Base-by-base conservation (phyloP, 2,888 invertebrate species). In the Ischnura elegans region DNA sequence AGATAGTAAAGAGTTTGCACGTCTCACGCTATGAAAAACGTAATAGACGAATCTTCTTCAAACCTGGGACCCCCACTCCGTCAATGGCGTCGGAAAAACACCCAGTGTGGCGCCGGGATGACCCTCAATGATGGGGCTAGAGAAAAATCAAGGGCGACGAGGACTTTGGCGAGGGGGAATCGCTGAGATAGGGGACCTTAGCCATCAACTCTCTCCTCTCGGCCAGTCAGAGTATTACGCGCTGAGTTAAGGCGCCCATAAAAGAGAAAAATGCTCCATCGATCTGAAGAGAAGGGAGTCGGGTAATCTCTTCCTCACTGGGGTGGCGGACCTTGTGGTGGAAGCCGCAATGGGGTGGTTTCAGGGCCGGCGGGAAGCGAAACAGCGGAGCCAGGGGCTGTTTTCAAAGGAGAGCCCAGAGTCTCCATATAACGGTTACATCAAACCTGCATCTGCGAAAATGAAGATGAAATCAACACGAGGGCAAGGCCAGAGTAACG, bases 241-340 rank as follows among this genome's bases (percentile, higher is more conserved):
- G 76, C 76, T 76, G 76, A 76, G 76, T 76, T 76, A 76, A 76
- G 76, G 76, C 76, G 76, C 10, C 76, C 76, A 36, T 76, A 76
- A 76, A 76, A 76, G 76, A 36, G 76, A 76, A 76, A 76, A 76
- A 76, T 76, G 76, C 76, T 76, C 16, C 76, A 76, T 76, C 76
- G 76, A 76, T 76, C 76, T 76, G 76, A 76, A 36, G 76, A 36
- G 36, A 36, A 16, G 25, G 61, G 61, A n/a, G 25, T 2, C 3
- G 76, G 36, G 76, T 76, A 76, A 76, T 76, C 76, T 36, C 76
- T 76, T 76, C 76, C 36, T 76, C 36, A 36, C 76, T 36, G 36
- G 76, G 76, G 76, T 36, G 76, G 76, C 29, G 76, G 29, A 36
- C 29, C 29, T 6, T 6, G 76, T 36, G 76, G 76, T 8, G 76